Conservation (phyloP, 2,113 vertebrate genomes). For the Connochaetes taurinus region DNA sequence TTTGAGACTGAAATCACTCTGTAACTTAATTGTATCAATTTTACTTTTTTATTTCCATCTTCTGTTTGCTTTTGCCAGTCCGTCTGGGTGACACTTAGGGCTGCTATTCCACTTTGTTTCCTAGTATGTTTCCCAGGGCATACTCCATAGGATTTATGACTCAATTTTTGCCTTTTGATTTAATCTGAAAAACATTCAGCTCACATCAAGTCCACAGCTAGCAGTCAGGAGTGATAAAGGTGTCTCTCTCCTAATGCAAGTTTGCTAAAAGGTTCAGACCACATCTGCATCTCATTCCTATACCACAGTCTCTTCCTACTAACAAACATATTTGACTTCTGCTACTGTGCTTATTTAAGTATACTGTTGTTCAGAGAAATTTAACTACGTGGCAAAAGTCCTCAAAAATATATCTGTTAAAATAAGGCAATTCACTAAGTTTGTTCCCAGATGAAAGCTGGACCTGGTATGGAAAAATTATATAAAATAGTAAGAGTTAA, state of each 20-base stretch:
- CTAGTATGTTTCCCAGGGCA: slow-evolving; percentile 55
- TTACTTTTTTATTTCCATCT: slow-evolving; percentile 63
- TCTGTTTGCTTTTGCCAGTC: slow-evolving; percentile 46
- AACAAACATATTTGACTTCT: background rate
- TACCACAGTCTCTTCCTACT: background rate
- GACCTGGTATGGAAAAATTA: background rate
- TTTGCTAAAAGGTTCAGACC: slow-evolving; percentile 45
- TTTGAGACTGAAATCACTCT: slow-evolving; percentile 50
- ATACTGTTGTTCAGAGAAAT: background rate
- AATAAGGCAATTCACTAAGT: background rate
- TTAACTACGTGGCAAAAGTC: background rate
- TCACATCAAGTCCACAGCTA: slow-evolving; percentile 25
- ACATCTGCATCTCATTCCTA: background rate
- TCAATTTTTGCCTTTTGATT: slow-evolving; percentile 71
- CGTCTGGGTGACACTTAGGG: background rate
- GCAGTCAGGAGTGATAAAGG: slow-evolving; percentile 47
- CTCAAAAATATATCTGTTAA: background rate
- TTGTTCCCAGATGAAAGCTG: background rate
- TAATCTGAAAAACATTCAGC: slow-evolving; percentile 57
- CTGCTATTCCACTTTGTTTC: slow-evolving; percentile 26
- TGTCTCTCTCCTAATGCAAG: slow-evolving; percentile 18
- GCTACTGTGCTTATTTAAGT: background rate
- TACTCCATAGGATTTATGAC: slow-evolving; percentile 66
- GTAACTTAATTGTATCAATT: slow-evolving; percentile 66
- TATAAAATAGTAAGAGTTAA: background rate